phyloP scores from a whole-genome alignment of 2,888 invertebrate species.

The Harmothoe impar region DNA sequence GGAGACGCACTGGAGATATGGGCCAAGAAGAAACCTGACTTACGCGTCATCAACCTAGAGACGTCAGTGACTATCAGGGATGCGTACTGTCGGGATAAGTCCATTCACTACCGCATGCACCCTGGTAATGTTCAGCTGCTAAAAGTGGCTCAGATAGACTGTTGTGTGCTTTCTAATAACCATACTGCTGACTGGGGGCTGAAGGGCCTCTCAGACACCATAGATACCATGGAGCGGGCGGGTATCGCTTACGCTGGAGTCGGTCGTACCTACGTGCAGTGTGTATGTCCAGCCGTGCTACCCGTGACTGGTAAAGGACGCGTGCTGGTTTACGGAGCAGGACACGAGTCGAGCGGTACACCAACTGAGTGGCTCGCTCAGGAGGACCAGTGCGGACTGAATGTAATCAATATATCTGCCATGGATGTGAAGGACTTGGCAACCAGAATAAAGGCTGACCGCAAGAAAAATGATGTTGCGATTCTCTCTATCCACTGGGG shows the following conservation, averaged over 20 bases:
- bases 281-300: conserved; percentile 68
- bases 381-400: conserved; percentile 65
- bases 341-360: conserved; percentile 69
- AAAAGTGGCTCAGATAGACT: conserved; percentile 68
- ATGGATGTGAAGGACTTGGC: conserved; percentile 58
- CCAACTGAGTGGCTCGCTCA: conserved; percentile 68
- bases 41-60: conserved; percentile 67
- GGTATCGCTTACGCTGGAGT: conserved; percentile 65
- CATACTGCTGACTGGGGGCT: conserved; percentile 71
- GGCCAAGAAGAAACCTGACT: conserved; percentile 66
- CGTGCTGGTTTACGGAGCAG: conserved; percentile 70
- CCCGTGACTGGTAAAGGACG: conserved; percentile 64
- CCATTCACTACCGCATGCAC: conserved; percentile 72
- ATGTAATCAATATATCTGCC: conserved; percentile 61
- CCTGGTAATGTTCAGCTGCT: conserved; percentile 69
- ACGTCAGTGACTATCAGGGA: conserved; percentile 67
- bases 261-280: conserved; percentile 64
- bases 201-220: conserved; percentile 68
- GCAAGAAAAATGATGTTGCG: conserved; percentile 66
- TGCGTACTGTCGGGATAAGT: conserved; percentile 69
- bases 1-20: conserved; percentile 67
- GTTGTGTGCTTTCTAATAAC: conserved; percentile 71
- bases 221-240: conserved; percentile 66
- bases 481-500: conserved; percentile 72
- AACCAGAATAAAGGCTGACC: conserved; percentile 38